phyloP scores from a whole-genome alignment of 2,113 vertebrate genomes.

The Periophthalmus modestus region DNA sequence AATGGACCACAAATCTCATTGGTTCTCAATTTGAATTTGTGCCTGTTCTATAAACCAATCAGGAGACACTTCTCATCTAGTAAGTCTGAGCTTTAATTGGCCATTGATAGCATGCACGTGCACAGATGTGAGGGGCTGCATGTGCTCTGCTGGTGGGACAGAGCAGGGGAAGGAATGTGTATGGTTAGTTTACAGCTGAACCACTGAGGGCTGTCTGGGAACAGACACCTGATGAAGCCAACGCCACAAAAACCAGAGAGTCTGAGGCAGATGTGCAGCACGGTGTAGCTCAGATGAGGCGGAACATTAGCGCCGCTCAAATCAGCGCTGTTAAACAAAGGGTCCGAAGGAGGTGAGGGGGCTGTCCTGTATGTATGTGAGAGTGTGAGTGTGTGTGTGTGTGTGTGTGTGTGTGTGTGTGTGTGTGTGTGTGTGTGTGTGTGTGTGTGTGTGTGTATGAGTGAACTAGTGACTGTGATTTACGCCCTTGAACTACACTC shows the following conservation, averaged over 20 bases:
- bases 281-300: conserved; percentile 40
- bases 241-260: conserved; percentile 25
- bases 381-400: conserved; percentile 11
- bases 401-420: conserved; percentile 23
- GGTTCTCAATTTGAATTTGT: conserved; percentile 73
- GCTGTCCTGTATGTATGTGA: conserved; percentile 9
- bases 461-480: conserved; percentile 51
- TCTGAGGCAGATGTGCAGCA: conserved; percentile 17
- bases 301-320: conserved; percentile 32
- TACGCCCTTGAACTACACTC: conserved; percentile 45
- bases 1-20: conserved; percentile 58
- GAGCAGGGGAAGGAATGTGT: conserved; percentile 77
- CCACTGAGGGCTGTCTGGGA: conserved; percentile 51
- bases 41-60: conserved; percentile 67
- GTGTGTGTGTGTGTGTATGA: conserved; percentile 17
- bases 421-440: conserved; percentile 11
- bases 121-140: conserved; percentile 11
- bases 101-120: conserved; percentile 28
- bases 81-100: conserved; percentile 58
- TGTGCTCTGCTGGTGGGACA: conserved; percentile 59
- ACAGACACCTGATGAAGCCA: conserved; percentile 52
- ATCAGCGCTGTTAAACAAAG: conserved; percentile 47
- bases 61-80: conserved; percentile 40
- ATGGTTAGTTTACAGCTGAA: conserved; percentile 72
- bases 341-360: conserved; percentile 38